Evolutionary conservation across 2,113 vertebrate genomes (phyloP), one percentile per base, ranked within the genome.

Genomic region (Dromas ardeola): DNA sequence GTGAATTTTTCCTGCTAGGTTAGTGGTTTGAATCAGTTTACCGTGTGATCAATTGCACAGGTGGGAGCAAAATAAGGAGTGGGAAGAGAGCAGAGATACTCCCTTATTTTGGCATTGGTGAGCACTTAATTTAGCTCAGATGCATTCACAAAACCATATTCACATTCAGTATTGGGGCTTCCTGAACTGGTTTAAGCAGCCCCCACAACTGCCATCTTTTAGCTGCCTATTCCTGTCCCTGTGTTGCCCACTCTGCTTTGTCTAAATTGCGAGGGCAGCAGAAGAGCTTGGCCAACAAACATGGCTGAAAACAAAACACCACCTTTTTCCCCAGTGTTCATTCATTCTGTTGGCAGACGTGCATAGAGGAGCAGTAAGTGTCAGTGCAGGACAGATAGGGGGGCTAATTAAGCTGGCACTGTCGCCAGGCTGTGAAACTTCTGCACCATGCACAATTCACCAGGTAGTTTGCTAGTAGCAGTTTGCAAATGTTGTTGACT

Each of bases 391-490:
- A 29, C 55, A 59, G 45, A 36, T 23, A 10, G 6, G 12, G 23
- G 53, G 7, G 20, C 16, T 79, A 2, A 43, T 66, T 32, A 56
- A 63, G 14, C 47, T 94, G 55, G 15, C 21, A 23, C 52, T 67
- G 38, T 70, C 13, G 8, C 25, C 3, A 13, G 29, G 38, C 63
- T 73, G 25, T 63, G 58, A 34, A 81, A 10, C 12, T 67, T 32
- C 49, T 74, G 22, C 3, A 3, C 21, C 47, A 16, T 0, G 0
- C 8, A 3, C 23, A 22, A 13, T 29, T 55, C 11, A 23, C 42
- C 49, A 36, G 6, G 32, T 1, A 30, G 42, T 42, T 47, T 77
- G 47, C 42, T 32, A 43, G 49, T 22, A 62, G 40, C 63, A 63
- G 27, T 77, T 67, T 77, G 69, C n/a, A 77, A 10, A 16, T 63